These are phyloP conservation scores for Halictus quadricinctus DNA, from an alignment of 2,888 invertebrate species.

Conservation along the genomic window DNA sequence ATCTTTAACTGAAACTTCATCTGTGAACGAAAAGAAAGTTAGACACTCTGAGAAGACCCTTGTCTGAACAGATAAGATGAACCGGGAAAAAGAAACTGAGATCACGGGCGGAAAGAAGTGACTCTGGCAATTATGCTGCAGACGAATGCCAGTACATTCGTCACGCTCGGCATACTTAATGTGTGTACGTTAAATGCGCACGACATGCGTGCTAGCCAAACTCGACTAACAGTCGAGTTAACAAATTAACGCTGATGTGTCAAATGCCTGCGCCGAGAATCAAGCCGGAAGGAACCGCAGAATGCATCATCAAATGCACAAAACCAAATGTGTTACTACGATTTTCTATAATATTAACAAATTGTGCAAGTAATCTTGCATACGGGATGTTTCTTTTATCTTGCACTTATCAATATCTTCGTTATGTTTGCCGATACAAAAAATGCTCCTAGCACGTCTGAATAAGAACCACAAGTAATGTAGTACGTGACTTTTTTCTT, in stretches of 20 bases:
- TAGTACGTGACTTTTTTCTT: too few relatives aligned
- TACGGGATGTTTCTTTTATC: too few relatives aligned
- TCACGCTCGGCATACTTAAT: constrained; percentile 73
- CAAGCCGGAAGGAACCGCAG: constrained; percentile 64
- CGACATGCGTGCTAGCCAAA: constrained; percentile 68
- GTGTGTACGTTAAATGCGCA: constrained; percentile 73
- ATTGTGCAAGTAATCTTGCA: not conserved
- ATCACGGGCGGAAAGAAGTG: constrained; percentile 52
- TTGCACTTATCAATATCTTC: too few relatives aligned
- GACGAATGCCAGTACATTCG: constrained; percentile 72
- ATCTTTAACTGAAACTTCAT: not conserved
- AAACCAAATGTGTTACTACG: constrained; percentile 19
- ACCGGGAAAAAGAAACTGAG: constrained; percentile 7
- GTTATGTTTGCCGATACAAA: too few relatives aligned
- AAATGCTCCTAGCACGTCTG: too few relatives aligned
- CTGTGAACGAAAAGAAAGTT: not conserved
- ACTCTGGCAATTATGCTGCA: constrained; percentile 72
- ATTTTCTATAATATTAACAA: not conserved
- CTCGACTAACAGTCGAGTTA: constrained; percentile 69
- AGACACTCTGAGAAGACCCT: not conserved
- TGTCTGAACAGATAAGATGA: not conserved
- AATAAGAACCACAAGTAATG: too few relatives aligned
- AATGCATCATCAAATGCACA: constrained; percentile 24
- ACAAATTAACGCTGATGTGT: constrained; percentile 76
- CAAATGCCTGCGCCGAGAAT: constrained; percentile 66